phyloP scores from a whole-genome alignment of 2,888 invertebrate species.

The Stenurella melanura region DNA sequence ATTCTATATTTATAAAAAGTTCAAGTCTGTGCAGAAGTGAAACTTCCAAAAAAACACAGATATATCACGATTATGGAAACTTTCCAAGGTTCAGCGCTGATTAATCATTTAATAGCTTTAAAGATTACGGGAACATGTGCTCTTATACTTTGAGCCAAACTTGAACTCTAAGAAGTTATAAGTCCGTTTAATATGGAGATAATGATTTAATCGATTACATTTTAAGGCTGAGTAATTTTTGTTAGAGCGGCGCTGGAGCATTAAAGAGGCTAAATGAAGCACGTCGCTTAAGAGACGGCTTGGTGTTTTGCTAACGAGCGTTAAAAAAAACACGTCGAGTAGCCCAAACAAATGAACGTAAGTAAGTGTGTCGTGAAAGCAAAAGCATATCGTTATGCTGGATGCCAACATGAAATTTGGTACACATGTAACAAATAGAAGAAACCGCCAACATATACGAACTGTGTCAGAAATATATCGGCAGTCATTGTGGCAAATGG shows the following conservation, averaged over 20 bases:
- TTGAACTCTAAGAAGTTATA: conserved; percentile 33
- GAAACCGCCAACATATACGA: no score
- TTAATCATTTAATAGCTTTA: conserved; percentile 15
- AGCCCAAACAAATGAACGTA: no score
- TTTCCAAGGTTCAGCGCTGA: conserved; percentile 16
- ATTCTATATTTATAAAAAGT: no score
- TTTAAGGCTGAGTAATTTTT: conserved; percentile 37
- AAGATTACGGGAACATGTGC: background rate
- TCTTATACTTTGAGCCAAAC: conserved; percentile 15
- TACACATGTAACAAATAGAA: no score
- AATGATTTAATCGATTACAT: conserved; percentile 41
- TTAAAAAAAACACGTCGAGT: no score
- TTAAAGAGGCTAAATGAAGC: conserved; percentile 37
- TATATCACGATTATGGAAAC: conserved; percentile 1
- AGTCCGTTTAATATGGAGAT: conserved; percentile 38
- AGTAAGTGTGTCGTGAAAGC: no score
- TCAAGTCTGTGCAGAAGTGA: no score
- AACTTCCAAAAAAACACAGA: background rate
- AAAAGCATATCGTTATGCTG: no score
- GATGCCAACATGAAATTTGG: no score
- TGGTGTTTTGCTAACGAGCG: background rate
- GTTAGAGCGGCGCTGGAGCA: conserved; percentile 20
- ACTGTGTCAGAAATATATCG: no score
- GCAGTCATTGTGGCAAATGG: no score
- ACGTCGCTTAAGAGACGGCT: conserved; percentile 23